These are phyloP conservation scores for Himalopsyche phryganea DNA, from an alignment of 1,140 invertebrate genomes.

Conservation along the genomic window DNA sequence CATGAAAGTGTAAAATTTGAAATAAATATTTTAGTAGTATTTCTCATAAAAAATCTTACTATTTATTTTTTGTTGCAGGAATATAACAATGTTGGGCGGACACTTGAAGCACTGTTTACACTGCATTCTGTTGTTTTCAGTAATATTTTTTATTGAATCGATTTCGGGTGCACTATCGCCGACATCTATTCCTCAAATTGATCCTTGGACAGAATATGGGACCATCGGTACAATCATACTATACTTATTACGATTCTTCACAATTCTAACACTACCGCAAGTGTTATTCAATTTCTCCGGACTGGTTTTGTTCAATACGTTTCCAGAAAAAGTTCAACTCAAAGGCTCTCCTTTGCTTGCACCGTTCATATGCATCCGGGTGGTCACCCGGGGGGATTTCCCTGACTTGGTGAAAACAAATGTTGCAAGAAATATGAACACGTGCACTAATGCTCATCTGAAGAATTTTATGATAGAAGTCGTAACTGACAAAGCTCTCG, in stretches of 20 bases:
- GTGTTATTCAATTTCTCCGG: constrained; percentile 91
- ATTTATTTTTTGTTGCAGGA: constrained; percentile 41
- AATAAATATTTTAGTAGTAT: too few relatives aligned
- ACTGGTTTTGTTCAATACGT: constrained; percentile 89
- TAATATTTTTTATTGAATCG: constrained; percentile 76
- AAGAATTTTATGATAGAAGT: constrained; percentile 98
- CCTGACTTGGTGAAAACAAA: constrained; percentile 88
- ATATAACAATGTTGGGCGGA: constrained; percentile 43
- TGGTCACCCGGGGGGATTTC: constrained; percentile 94
- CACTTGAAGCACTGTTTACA: constrained; percentile 60
- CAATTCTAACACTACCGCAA: constrained; percentile 85
- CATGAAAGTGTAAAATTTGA: too few relatives aligned
- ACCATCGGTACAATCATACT: constrained; percentile 66
- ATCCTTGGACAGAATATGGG: constrained; percentile 80
- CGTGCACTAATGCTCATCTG: constrained; percentile 83
- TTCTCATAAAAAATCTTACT: too few relatives aligned
- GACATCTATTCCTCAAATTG: constrained; percentile 60
- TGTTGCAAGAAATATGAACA: constrained; percentile 85
- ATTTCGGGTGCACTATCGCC: constrained; percentile 74
- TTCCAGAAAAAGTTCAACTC: constrained; percentile 87
- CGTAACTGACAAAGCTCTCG: constrained; percentile 88
- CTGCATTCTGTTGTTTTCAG: constrained; percentile 68
- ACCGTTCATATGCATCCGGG: constrained; percentile 92
- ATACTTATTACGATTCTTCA: constrained; percentile 76
- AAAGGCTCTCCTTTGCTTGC: constrained; percentile 87